phyloP scores from a whole-genome alignment of 2,797 vertebrate species.

The Dryobates pubescens region DNA sequence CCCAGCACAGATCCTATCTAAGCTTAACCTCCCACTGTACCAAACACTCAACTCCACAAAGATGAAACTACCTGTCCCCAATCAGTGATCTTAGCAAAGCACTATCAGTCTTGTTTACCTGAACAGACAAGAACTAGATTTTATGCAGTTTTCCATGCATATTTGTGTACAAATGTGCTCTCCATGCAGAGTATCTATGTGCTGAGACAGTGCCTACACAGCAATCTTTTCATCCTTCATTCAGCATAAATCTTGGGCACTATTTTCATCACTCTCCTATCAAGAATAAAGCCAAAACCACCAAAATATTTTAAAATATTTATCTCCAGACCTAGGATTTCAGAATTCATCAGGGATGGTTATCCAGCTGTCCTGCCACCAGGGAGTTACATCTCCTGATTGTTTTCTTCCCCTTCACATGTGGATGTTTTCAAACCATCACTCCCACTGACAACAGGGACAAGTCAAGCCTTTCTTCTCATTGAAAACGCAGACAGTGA shows the following conservation, averaged over 20 bases:
- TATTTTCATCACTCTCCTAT: not conserved
- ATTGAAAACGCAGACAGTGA: constrained; percentile 2
- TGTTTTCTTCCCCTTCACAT: constrained; percentile 1
- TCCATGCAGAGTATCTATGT: fast-evolving
- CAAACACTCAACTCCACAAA: not conserved
- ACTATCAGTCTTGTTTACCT: not conserved
- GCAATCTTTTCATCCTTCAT: not conserved
- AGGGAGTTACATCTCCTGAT: not conserved
- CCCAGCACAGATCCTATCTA: not conserved
- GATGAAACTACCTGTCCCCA: not conserved
- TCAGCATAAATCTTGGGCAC: not conserved
- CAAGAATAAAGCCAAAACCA: not conserved
- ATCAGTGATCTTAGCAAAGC: not conserved
- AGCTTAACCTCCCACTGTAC: not conserved
- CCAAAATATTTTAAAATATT: not conserved
- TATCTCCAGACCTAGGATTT: not conserved
- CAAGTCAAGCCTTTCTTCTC: constrained; percentile 2
- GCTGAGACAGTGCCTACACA: not conserved
- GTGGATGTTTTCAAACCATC: not conserved
- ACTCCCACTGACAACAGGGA: not conserved
- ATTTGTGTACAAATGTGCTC: fast-evolving
- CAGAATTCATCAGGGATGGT: not conserved
- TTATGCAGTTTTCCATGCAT: not conserved
- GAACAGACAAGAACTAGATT: not conserved
- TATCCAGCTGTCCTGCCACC: not conserved